phyloP scores from a whole-genome alignment of 2,113 vertebrate genomes.

The Verasper variegatus region DNA sequence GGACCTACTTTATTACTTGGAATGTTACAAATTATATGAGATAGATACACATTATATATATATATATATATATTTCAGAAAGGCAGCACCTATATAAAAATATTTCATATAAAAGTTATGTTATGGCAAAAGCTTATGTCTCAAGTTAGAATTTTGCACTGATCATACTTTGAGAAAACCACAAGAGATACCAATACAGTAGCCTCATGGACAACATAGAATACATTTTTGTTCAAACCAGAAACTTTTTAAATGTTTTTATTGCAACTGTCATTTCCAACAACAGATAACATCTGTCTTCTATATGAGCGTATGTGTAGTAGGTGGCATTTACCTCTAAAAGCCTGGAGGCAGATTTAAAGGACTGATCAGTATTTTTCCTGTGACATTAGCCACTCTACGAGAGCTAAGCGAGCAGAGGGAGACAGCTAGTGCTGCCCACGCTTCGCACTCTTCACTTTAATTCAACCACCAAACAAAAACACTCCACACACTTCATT shows the following conservation, averaged over 20 bases:
- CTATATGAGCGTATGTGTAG: background rate
- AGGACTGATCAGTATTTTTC: conserved; percentile 13
- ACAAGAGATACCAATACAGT: background rate
- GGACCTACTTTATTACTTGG: too few relatives aligned
- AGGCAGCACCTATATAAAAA: background rate
- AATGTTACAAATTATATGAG: too few relatives aligned
- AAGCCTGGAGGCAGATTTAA: background rate
- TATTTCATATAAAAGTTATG: background rate
- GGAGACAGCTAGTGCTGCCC: conserved; percentile 38
- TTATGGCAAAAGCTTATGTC: background rate
- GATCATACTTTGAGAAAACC: background rate
- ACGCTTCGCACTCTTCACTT: conserved; percentile 22
- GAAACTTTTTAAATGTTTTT: background rate
- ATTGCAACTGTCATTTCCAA: background rate
- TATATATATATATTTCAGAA: background rate
- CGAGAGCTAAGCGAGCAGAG: conserved; percentile 31
- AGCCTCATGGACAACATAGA: background rate
- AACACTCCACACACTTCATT: conserved; percentile 31
- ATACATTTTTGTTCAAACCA: background rate
- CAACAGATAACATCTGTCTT: background rate
- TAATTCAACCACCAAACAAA: conserved; percentile 34
- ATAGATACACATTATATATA: too few relatives aligned
- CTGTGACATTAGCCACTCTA: conserved; percentile 19
- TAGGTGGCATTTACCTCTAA: background rate
- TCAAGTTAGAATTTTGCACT: background rate